A percentile compares a stretch with the other conserved stretches of the same genome.
phyloP scores from a whole-genome alignment of 2,797 vertebrate genomes.

The Gallinago nigripennis region DNA sequence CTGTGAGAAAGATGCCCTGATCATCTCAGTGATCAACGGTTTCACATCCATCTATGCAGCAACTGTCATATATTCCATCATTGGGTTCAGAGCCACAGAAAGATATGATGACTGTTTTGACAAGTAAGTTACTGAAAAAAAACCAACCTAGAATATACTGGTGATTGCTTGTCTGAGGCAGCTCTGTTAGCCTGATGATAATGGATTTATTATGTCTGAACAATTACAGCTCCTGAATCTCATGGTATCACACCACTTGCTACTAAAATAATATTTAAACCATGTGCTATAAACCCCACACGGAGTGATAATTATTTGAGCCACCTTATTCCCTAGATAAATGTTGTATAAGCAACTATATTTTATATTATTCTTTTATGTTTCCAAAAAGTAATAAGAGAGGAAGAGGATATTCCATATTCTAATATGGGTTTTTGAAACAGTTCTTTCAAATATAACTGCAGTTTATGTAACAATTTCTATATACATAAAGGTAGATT shows the following conservation, averaged over 20 bases:
- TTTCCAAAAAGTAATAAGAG: neutral
- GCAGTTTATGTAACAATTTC: neutral
- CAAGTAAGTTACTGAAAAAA: constrained; percentile 70
- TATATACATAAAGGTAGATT: neutral
- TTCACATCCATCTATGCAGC: constrained; percentile 88
- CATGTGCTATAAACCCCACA: neutral
- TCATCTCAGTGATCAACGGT: constrained; percentile 89
- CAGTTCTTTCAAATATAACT: neutral
- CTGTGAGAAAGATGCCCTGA: constrained; percentile 89
- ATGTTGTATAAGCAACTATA: neutral
- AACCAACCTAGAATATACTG: neutral
- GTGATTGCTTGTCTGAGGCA: neutral
- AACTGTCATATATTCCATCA: constrained; percentile 89
- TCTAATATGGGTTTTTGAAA: neutral
- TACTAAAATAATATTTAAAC: neutral
- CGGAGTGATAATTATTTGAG: neutral
- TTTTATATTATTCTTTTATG: neutral
- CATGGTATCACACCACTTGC: neutral
- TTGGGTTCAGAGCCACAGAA: constrained; percentile 92
- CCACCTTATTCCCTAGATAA: neutral
- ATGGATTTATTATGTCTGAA: neutral
- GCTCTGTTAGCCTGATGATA: neutral
- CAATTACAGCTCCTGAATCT: neutral
- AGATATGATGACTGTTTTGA: constrained; percentile 85
- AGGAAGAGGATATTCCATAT: neutral